Base-by-base conservation (phyloP, 2,113 vertebrate species). In the Hippocampus barbouri region DNA sequence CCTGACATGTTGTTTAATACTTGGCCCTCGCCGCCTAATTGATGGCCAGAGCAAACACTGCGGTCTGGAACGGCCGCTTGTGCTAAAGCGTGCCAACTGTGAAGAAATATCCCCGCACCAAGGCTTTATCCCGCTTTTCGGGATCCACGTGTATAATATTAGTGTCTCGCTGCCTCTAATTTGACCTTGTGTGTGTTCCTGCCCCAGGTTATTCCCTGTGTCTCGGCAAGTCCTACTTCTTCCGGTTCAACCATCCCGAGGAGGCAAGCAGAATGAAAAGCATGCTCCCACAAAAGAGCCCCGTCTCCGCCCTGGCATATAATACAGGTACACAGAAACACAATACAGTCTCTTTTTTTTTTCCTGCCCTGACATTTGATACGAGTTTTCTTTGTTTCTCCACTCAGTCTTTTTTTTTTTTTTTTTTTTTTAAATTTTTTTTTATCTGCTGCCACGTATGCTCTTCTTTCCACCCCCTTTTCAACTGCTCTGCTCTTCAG, bases 231-330 rank as follows among this genome's bases (percentile, higher is more conserved):
- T 92, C 92, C 65, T 92, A 92, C 83, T 90, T 89, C 69, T 94
- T 94, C 84, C 90, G 92, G 45, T 94, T 94, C 82, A 94, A 94
- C 88, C 93, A 93, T 70, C 92, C 92, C 0, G 91, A 90, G 64
- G 91, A 93, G 79, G 93, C 93, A n/a, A 92, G 64, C 68, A 91
- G 92, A 78, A 92, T 94, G 90, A 93, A 93, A 82, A 92, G 87
- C 85, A 93, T 93, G 92, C 84, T 91, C 75, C 90, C 91, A 18
- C 92, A 92, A 68, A 91, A 92, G 89, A 93, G 89, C 73, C 90
- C 91, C 0, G 87, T 92, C 61, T 90, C 91, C 0, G 86, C 92
- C 21, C 83, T 93, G 61, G 88, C 91, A 69, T 92, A 92, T 80
- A 92, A 88, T 79, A 92, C 91, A 90, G 91, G 92, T 93, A 89